phyloP scores from a whole-genome alignment of 2,113 vertebrate species.

The Myocastor coypus region DNA sequence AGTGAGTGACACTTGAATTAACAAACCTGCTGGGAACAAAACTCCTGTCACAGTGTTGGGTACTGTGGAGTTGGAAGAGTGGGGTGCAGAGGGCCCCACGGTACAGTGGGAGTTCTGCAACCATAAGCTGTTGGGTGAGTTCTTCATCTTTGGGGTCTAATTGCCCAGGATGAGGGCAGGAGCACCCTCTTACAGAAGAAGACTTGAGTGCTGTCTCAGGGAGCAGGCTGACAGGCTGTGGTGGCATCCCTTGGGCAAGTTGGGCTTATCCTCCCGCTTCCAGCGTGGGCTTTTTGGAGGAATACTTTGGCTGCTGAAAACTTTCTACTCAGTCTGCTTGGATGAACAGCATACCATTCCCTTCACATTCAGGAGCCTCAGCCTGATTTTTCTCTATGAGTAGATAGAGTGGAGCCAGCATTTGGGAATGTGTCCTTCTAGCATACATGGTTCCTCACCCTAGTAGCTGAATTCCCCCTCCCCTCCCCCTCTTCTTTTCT shows the following conservation, averaged over 20 bases:
- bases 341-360: too few species aligned
- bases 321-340: too few species aligned
- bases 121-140: background rate
- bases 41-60: background rate
- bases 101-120: background rate
- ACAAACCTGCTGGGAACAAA: slow-evolving; percentile 43
- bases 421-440: background rate
- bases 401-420: background rate
- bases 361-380: background rate
- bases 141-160: background rate
- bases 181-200: background rate
- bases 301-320: too few species aligned
- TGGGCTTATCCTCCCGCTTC: background rate
- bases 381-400: background rate
- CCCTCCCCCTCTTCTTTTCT: too few species aligned
- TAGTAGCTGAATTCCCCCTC: background rate
- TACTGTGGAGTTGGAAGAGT: background rate
- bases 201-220: background rate
- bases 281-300: too few species aligned
- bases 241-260: background rate
- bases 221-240: background rate
- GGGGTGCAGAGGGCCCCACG: background rate
- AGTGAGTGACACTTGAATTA: slow-evolving; percentile 59
- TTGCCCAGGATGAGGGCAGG: background rate
- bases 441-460: background rate